Evolutionary conservation across 2,113 vertebrate genomes (phyloP), one percentile per base, ranked within the genome.

Genomic region (Aphyosemion australe): DNA sequence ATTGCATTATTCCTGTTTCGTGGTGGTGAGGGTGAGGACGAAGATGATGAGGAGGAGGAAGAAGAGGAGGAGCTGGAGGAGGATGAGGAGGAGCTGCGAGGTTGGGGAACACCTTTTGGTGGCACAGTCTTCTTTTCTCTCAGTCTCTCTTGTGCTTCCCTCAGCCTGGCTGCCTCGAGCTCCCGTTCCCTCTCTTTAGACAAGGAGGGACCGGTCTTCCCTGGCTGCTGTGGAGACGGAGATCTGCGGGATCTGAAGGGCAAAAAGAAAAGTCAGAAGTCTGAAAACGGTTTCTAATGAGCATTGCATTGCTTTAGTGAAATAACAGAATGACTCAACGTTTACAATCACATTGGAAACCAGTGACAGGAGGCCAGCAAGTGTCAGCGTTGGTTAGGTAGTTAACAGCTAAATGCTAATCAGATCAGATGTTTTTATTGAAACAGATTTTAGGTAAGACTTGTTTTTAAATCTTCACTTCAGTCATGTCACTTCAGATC

Each of bases 21-120:
- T 6, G 75, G 66, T 0, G 87, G 89, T 2, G 91, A 85, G 0
- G 81, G 64, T 0, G 86, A 81, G 34, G 88, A 78, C 0, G 86
- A 84, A 0, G 84, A 12, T 12, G 41, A 42, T 1, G 41, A 89
- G 3, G 90, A 91, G 1, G 89, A 89, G 1, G 84, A 88, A 1
- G 86, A 88, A n/a, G 91, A 91, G 47, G 70, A 60, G 13, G 89
- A 85, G 11, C 90, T 89, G 1, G 90, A 91, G 0, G 90, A 81
- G 0, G 90, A 88, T 0, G 89, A 79, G 0, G 90, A 90, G 1
- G 89, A 90, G 3, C 69, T 76, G 15, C 16, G 66, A 12, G 85
- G 65, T 12, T 67, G 80, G 1, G 69, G 66, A 5, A 34, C 56
- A 0, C 53, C 81, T 82, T 89, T 91, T 0, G 68, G 64, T 0